Base-by-base conservation (phyloP, 2,888 invertebrate genomes). In the Eupithecia vulgata region DNA sequence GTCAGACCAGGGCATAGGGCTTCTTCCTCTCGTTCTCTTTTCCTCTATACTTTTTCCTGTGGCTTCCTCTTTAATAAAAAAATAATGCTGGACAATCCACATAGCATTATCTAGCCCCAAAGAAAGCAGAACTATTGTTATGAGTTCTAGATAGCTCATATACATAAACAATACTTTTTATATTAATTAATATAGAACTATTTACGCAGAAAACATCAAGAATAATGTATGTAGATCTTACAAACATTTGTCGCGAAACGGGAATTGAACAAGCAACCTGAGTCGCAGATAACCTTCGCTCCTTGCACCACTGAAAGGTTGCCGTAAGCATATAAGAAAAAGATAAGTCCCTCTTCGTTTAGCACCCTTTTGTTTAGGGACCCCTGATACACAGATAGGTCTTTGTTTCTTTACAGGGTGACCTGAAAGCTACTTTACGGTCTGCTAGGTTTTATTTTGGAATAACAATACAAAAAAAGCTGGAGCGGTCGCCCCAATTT, bases 361-460 rank as follows among this genome's bases (percentile, higher is more conserved):
- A 13, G 25, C 21, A 57, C 13, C 13, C 5, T 57, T 57, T 57
- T 57, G 25, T 57, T 57, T 25, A 25, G 12, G 10, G 57, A 57
- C 25, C 57, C 52, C 57, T 57, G 5, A 57, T 57, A 21, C 21
- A 25, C 57, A 13, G 57, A 78, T 64, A 52, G 78, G 80, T 80
- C 79, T 81, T 77, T 78, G 75, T 80, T 80, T 80, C 80, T 82
- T 83, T 84, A 79, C 78, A 75, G 72, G 70, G 69, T 82, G 81
- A 84, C 82, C 83, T 61, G 48, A 57, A 57, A 57, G 25, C 13
- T 57, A 12, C 57, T 57, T 57, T 52, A 52, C 48, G 25, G 57
- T 25, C 25, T 13, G 57, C 21, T 15, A 30, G 59, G 10, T 59
- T 15, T 61, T 61, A 57, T 57, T 57, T 57, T 57, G 1, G 25